Evolutionary conservation across 1,140 invertebrate genomes (phyloP).

Genomic region (Lasaia peninsularis): DNA sequence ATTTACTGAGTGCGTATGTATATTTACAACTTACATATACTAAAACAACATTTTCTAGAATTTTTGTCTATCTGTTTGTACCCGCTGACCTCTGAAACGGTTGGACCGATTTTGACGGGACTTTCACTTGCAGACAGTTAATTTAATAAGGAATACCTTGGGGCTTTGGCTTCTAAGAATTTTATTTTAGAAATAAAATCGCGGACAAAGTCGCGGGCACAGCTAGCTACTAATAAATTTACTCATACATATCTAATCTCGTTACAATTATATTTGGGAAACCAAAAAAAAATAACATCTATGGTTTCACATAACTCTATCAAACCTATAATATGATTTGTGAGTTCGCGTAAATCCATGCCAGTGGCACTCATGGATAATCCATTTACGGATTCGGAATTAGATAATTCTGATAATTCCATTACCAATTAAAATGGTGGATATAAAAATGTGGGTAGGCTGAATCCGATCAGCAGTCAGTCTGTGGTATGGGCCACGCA

Average conservation of each 20-base stretch:
- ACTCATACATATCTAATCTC: background rate
- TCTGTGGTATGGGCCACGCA: conserved; percentile 56
- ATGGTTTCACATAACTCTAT: conserved; percentile 42
- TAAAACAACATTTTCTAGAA: too few relatives aligned
- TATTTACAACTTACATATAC: too few relatives aligned
- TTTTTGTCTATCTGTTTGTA: too few relatives aligned
- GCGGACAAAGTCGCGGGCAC: too few relatives aligned
- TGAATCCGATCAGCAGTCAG: conserved; percentile 53
- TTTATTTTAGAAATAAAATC: too few relatives aligned
- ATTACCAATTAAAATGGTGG: conserved; percentile 39
- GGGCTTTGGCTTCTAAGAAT: too few relatives aligned
- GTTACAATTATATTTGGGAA: conserved; percentile 10
- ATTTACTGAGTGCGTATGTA: too few relatives aligned
- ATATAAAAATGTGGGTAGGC: conserved; percentile 48
- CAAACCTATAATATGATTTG: conserved; percentile 34
- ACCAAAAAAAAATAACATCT: conserved; percentile 35
- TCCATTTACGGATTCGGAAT: conserved; percentile 50
- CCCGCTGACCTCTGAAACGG: too few relatives aligned
- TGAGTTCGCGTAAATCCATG: conserved; percentile 47
- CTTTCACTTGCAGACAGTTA: too few relatives aligned
- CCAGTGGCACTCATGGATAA: conserved; percentile 53
- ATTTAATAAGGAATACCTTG: too few relatives aligned
- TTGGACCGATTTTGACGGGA: too few relatives aligned
- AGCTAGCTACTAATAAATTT: too few relatives aligned
- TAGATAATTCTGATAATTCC: conserved; percentile 60